Base-by-base conservation (phyloP, 1,140 invertebrate species). In the Pomacea maculata region DNA sequence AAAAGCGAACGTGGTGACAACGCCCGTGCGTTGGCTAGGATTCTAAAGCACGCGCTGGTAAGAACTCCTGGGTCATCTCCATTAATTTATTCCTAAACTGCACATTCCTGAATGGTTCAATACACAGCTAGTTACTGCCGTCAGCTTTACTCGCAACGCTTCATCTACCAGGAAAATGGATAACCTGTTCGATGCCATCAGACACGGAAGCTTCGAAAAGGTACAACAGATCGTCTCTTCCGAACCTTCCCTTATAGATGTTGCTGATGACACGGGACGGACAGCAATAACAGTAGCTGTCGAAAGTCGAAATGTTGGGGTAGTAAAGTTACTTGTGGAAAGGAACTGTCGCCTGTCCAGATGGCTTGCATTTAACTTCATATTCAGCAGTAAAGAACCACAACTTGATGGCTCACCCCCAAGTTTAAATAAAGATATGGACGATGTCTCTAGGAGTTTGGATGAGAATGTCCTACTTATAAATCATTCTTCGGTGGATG, bases 131-230 rank as follows among this genome's bases (percentile, higher is more conserved):
- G 67, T 70, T 70, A 34, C 67, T 70, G 12, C 10, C 6, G 67
- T 3, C 29, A 12, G 67, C 67, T 97, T 92, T 96, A n/a, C n/a
- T n/a, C 11, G 67, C 29, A n/a, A 70, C 96, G 0, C 96, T 97
- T 84, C 92, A 95, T 52, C 57, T 61, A 81, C 92, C 64, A 94
- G 94, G 85, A 90, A 89, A 45, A 96, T 97, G 87, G 92, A 93
- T 6, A 93, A 94, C 73, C 90, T 88, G 85, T 96, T 84, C 96
- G 94, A 87, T 83, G 95, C 95, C 1, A 70, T 70, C 67, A 70
- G 67, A 70, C n/a, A 70, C 21, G 67, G 67, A 70, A 70, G 29
- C 6, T 91, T 98, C 25, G 95, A 96, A 85, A 94, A 95, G 82
- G 95, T 89, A 12, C 85, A 92, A 82, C 81, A 92, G 54, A 84